Base-by-base conservation (phyloP, 2,888 invertebrate species). In the Hypselothyrea guttata region DNA sequence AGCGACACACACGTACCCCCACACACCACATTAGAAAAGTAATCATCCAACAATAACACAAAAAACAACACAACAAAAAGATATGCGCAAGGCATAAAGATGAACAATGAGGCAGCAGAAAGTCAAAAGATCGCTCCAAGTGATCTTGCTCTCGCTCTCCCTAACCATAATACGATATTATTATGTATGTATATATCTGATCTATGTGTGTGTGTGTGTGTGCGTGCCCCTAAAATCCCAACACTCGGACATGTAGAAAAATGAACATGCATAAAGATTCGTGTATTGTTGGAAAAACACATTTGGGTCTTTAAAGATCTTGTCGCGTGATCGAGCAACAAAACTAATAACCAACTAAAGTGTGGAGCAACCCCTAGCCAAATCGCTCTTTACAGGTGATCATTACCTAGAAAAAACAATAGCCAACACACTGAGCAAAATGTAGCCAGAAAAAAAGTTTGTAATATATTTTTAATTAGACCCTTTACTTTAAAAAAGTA, bases 81-180 rank as follows among this genome's bases (percentile, higher is more conserved):
- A 49, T 63, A 76, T 72, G 69, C 61, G 70, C 73, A 47, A 51
- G 59, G 73, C 73, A 70, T 73, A 70, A 68, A 82, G 84, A 75
- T 75, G 78, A 75, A 72, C 75, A 73, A 84, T 78, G 81, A 84
- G 84, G 58, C 79, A 67, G 83, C 77, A 83, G 59, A 75, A 78
- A 65, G 45, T 49, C 37, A 38, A 55, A n/a, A 57, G 41, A 48
- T 37, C 45, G 59, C 22, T 51, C 31, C 37, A 61, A 56, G 45
- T 42, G 51, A 53, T 37, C 52, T 44, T 35, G 44, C 18, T 8
- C 37, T 18, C 7, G 13, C 34, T 35, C 16, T 4, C n/a, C n/a
- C 18, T n/a, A 1, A 4, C 18, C 22, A 22, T 22, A 22, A 22
- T 22, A 5, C 5, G 22, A 22, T 22, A 22, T n/a, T n/a, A n/a